phyloP scores from a whole-genome alignment of 2,797 vertebrate species.

The Threskiornis aethiopicus region DNA sequence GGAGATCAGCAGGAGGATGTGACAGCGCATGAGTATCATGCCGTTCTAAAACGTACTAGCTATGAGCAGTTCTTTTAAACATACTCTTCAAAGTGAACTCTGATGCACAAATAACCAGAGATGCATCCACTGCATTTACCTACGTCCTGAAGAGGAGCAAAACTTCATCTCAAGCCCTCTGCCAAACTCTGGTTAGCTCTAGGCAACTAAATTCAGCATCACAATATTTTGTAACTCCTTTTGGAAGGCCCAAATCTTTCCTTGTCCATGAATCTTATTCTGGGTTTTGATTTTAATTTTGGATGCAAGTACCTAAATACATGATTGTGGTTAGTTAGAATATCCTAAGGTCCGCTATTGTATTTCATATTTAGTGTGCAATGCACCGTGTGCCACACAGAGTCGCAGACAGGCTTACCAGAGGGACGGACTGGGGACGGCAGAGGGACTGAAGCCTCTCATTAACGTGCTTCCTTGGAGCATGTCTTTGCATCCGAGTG shows the following conservation, averaged over 20 bases:
- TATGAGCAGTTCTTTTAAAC: neutral
- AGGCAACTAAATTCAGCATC: neutral
- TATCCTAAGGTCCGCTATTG: neutral
- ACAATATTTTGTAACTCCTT: neutral
- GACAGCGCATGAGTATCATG: neutral
- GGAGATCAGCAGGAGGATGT: neutral
- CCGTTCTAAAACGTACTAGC: neutral
- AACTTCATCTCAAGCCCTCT: neutral
- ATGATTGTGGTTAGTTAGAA: neutral
- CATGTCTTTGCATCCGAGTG: neutral
- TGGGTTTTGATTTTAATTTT: neutral
- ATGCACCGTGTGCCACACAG: neutral
- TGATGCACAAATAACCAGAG: neutral
- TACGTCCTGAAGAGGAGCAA: neutral
- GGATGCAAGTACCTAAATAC: neutral
- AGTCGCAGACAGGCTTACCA: neutral
- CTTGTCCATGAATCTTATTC: neutral
- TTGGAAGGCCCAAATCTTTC: neutral
- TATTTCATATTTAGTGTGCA: neutral
- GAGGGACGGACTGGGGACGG: fast-evolving
- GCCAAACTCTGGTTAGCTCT: neutral
- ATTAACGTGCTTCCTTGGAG: neutral
- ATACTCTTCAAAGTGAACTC: neutral
- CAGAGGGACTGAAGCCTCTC: neutral
- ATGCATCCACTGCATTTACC: neutral